Evolutionary conservation across 2,113 vertebrate genomes (phyloP), one percentile per base, ranked within the genome.

Genomic region (Stigmatopora nigra): DNA sequence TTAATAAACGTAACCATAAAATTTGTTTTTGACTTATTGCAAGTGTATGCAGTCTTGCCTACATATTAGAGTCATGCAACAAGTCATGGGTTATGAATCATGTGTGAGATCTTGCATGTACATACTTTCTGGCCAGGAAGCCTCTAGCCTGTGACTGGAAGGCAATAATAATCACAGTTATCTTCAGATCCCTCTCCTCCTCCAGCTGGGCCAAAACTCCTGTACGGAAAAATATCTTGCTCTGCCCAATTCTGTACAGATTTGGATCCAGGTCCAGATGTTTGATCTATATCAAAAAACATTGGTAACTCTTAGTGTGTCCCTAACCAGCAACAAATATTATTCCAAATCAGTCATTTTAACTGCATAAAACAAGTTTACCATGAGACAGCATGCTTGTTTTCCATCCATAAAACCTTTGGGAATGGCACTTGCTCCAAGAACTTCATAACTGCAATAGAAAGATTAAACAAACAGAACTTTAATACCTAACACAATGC

Each of bases 371-470:
- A 15, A 56, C 45, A 19, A 53, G 48, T 87, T 92, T 76, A 98
- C 96, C 95, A 98, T 98, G 61, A 97, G 82, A 63, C 93, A 93
- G 83, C 95, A 97, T 70, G 97, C 95, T 81, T 99, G 97, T 66
- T 99, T 99, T 25, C 97, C 96, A 53, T 99, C 97, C 97, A 99
- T 98, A 86, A 99, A 99, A 58, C 95, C 97, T 83, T 98, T 99
- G 44, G 96, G 95, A 78, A 98, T 99, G 53, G 94, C 89, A 2
- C 77, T 93, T 0, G 97, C 91, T 45, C 95, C 94, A 64, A 99
- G 88, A 80, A 99, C 97, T 88, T 99, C 97, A 0, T 98, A 99
- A 69, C 97, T 99, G 69, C 51, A 69, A 69, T 44, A 22, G 72
- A 15, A 67, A 0, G 63, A 15, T 45, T 61, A 31, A 14, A 22